Percentiles rank a stretch among this genome's conserved stretches.
phyloP scores from a whole-genome alignment of 1,140 invertebrate species.

The Aphaenogaster ashmeadi region DNA sequence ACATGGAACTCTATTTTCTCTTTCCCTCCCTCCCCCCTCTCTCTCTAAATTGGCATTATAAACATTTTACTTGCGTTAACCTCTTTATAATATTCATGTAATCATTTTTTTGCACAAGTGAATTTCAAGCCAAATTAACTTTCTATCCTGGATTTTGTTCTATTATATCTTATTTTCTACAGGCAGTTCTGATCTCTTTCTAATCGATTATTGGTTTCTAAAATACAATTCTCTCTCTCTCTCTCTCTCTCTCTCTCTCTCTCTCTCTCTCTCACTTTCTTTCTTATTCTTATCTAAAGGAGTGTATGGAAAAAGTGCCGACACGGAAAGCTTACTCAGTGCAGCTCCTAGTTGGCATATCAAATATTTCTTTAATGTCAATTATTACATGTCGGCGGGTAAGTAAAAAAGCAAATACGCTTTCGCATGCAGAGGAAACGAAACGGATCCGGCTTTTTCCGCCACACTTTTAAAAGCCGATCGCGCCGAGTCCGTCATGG shows the following conservation, averaged over 20 bases:
- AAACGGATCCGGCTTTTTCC: conserved; percentile 59
- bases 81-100: neutral
- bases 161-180: neutral
- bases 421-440: conserved; percentile 54
- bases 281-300: neutral
- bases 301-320: neutral
- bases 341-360: conserved; percentile 23
- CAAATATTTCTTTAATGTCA: conserved; percentile 63
- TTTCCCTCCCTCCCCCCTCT: neutral
- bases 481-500: conserved; percentile 61
- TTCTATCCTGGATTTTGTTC: neutral
- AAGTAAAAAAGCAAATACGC: conserved; percentile 60
- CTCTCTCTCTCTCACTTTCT: neutral
- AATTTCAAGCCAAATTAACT: neutral
- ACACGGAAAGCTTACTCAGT: neutral
- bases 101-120: neutral
- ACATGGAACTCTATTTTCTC: conserved; percentile 23
- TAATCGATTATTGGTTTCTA: neutral
- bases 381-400: conserved; percentile 50
- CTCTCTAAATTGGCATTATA: neutral
- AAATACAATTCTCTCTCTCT: neutral
- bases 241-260: neutral
- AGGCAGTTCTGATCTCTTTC: neutral
- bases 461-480: conserved; percentile 65
- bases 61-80: conserved; percentile 1